Base-by-base conservation (phyloP, 1,140 invertebrate species). In the Proctacanthus coquilletti region DNA sequence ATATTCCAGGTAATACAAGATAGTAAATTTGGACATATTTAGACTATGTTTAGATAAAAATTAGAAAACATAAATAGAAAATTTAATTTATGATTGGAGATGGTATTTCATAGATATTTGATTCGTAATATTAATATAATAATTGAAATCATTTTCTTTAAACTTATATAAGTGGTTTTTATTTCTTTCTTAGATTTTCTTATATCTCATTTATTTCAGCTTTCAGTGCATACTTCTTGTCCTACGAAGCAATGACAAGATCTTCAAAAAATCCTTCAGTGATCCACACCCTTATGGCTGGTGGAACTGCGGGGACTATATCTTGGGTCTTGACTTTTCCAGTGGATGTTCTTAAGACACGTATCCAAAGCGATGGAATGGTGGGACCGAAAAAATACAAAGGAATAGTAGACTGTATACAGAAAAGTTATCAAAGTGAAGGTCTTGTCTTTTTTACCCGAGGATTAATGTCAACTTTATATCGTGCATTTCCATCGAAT, bases 401-500 rank as follows among this genome's bases (percentile, higher is more conserved):
- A 4, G 74, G 76, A n/a, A 64, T 73, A 8, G 47, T 71, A 27
- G 77, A 89, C 50, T 92, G 87, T 52, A 61, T 79, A 3, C 55
- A 61, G 11, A 69, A 78, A 46, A 84, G 81, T 19, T 61, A 82
- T 18, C 57, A 56, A 18, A 49, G 56, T 0, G 84, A 89, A 50
- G 85, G 86, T 1, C 65, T 70, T 39, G 42, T 47, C 0, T 79
- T 75, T 40, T 65, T 91, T 39, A 66, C 70, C 15, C 62, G 77
- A 9, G 86, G 86, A 0, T 49, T 91, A 0, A 71, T 66, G 9
- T 81, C 85, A 1, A 82, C 85, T 0, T 55, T 85, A 11, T 54
- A 91, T 21, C 68, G 89, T 29, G 85, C 89, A 1, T 93, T 94
- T 61, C 85, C 89, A 0, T 81, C 80, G n/a, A 95, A 94, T 51